These are phyloP conservation scores for Drosophila eohydei DNA, from an alignment of 2,888 invertebrate species.

Conservation along the genomic window DNA sequence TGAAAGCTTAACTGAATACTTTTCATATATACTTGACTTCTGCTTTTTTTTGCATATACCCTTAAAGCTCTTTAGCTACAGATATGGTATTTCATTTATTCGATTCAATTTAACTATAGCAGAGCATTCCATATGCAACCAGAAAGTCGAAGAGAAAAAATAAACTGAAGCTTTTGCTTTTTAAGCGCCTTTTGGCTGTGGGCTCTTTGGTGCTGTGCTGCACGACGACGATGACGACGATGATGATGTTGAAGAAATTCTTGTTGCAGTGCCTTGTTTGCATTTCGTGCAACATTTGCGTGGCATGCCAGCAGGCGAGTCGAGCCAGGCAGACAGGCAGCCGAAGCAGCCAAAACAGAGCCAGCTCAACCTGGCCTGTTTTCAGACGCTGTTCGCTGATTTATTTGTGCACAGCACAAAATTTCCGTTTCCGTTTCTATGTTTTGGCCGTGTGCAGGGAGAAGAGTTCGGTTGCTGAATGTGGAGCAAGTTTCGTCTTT, in stretches of 20 bases:
- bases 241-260: constrained; percentile 59
- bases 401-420: constrained; percentile 79
- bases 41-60: not conserved
- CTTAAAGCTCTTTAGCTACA: not conserved
- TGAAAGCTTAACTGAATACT: not conserved
- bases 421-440: constrained; percentile 74
- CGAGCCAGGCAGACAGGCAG: constrained; percentile 13
- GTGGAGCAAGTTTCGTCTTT: constrained; percentile 57
- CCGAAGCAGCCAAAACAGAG: constrained; percentile 23
- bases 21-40: not conserved
- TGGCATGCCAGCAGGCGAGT: constrained; percentile 43
- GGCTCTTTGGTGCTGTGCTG: constrained; percentile 32
- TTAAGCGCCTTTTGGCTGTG: constrained; percentile 41
- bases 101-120: constrained; percentile 17
- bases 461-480: constrained; percentile 1
- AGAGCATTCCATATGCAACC: constrained; percentile 20
- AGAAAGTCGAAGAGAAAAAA: not conserved
- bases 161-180: constrained; percentile 18
- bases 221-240: constrained; percentile 1
- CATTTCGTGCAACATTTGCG: constrained; percentile 75
- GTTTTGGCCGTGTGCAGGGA: constrained; percentile 24
- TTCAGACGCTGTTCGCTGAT: constrained; percentile 62
- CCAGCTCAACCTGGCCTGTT: constrained; percentile 54
- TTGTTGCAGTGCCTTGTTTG: constrained; percentile 64
- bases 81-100: constrained; percentile 3